These are phyloP conservation scores for Trachelus iudaicus DNA, from an alignment of 2,888 invertebrate species.

Conservation along the genomic window DNA sequence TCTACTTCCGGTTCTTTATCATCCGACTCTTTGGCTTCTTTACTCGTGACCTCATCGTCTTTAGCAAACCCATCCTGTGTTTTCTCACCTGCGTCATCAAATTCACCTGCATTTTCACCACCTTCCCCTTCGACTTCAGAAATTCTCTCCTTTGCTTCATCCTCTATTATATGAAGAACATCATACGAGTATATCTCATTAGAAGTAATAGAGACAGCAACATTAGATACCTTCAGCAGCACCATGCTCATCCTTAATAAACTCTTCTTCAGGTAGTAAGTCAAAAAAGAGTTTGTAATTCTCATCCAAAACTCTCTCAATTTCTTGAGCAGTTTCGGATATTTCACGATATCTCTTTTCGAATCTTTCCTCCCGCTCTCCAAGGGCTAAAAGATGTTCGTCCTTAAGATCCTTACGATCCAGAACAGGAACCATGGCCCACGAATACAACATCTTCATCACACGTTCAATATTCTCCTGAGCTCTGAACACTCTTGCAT, in stretches of 20 bases:
- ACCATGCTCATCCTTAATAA: slow-evolving; percentile 38
- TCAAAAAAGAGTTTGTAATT: slow-evolving; percentile 80
- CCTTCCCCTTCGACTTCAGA: slow-evolving; percentile 54
- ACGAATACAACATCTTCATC: slow-evolving; percentile 71
- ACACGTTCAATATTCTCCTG: slow-evolving; percentile 75
- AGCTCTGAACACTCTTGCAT: slow-evolving; percentile 75
- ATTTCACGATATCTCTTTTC: slow-evolving; percentile 68
- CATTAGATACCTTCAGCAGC: slow-evolving; percentile 26
- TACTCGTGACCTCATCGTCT: slow-evolving; percentile 14
- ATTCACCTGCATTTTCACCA: slow-evolving; percentile 13
- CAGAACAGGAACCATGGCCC: slow-evolving; percentile 82
- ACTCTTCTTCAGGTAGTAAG: slow-evolving; percentile 67
- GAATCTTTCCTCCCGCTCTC: slow-evolving; percentile 70
- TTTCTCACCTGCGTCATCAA: slow-evolving; percentile 27
- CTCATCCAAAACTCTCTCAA: slow-evolving; percentile 70
- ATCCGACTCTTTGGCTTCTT: slow-evolving; percentile 35
- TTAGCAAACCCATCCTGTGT: slow-evolving; percentile 18
- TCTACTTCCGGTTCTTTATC: slow-evolving; percentile 41
- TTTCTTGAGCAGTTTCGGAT: slow-evolving; percentile 69
- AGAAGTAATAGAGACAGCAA: not conserved
- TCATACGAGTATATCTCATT: not conserved
- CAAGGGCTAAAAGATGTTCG: slow-evolving; percentile 70
- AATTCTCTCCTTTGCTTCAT: slow-evolving; percentile 58
- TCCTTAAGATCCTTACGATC: slow-evolving; percentile 77
- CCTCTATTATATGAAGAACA: slow-evolving; percentile 28